Base-by-base conservation (phyloP, 2,888 invertebrate genomes). In the Muschampia plurimacula region DNA sequence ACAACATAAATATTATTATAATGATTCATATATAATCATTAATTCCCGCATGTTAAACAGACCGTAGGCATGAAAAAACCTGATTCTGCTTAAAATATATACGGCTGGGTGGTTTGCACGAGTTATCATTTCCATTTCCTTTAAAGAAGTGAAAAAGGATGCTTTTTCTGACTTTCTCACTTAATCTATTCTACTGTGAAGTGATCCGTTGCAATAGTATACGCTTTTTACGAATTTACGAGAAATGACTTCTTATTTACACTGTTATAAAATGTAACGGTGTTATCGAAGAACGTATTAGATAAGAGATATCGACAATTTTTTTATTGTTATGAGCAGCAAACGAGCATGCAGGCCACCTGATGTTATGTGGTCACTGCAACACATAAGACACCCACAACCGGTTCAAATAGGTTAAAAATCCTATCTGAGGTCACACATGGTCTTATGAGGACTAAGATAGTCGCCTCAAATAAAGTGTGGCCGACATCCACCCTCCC, bases 121-220 rank as follows among this genome's bases (percentile, higher is more conserved):
- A 65, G 49, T 65, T 65, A 65, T 65, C 65, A 65, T 65, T 65
- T 52, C 65, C 49, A 65, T 65, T 65, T 65, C 65, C 65, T 65
- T 52, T 36, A 15, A n/a, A 49, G 65, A 65, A 64, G 46, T 41
- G n/a, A 22, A 46, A 39, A 8, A 52, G 36, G 52, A 22, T 65
- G 32, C 32, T 66, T 52, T 64, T 64, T 64, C 10, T 46, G 1
- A 64, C 64, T 46, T 64, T 46, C 64, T 64, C 8, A 22, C 2
- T 9, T 13, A 41, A 46, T 64, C n/a, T 64, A 46, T 64, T 64
- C 64, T 28, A 28, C 28, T 64, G 64, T 64, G 64, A 64, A 64
- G 46, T 64, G 64, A 64, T 64, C 64, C 64, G 64, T 64, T 64
- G 22, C 64, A 2, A 15, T 41, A 28, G 44, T 2, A 15, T 39